A percentile compares a stretch with the other conserved stretches of the same genome.
phyloP scores from a whole-genome alignment of 2,797 vertebrate species.

The Calcarius lapponicus region DNA sequence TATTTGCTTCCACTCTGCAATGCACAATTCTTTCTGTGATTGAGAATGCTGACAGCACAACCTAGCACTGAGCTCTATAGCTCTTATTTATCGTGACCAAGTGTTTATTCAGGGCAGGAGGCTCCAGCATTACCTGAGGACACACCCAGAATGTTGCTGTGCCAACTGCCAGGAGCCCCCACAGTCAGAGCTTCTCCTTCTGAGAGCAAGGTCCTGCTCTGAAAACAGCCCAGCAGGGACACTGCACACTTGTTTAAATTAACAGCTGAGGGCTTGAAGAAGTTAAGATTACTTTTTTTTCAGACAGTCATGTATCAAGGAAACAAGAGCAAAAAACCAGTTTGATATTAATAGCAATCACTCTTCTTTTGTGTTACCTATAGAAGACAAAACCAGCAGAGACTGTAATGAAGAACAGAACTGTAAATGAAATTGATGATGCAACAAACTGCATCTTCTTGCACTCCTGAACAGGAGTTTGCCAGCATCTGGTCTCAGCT shows the following conservation, averaged over 20 bases:
- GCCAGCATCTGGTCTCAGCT: not conserved
- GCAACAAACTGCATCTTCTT: not conserved
- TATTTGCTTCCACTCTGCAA: not conserved
- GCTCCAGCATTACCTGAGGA: not conserved
- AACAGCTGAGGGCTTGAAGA: not conserved
- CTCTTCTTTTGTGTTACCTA: not conserved
- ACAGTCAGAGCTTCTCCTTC: not conserved
- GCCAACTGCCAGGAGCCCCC: not conserved
- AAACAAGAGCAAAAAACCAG: not conserved
- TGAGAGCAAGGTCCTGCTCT: not conserved
- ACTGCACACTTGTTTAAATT: rapidly evolving
- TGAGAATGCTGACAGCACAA: not conserved
- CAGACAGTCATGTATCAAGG: too few species aligned
- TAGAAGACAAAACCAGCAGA: not conserved
- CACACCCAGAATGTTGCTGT: not conserved
- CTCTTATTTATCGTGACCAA: not conserved
- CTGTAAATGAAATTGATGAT: not conserved
- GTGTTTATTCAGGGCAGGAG: not conserved
- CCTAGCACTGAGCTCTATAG: not conserved
- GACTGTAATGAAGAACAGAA: not conserved
- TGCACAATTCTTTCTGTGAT: not conserved
- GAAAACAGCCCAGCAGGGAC: not conserved
- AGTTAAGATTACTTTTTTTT: not conserved
- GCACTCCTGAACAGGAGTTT: not conserved
- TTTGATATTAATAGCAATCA: not conserved